Percentiles rank a stretch among this genome's conserved stretches.
Conservation (phyloP, 53 echinoderm and acorn worm species). For the Luidia sarsii region DNA sequence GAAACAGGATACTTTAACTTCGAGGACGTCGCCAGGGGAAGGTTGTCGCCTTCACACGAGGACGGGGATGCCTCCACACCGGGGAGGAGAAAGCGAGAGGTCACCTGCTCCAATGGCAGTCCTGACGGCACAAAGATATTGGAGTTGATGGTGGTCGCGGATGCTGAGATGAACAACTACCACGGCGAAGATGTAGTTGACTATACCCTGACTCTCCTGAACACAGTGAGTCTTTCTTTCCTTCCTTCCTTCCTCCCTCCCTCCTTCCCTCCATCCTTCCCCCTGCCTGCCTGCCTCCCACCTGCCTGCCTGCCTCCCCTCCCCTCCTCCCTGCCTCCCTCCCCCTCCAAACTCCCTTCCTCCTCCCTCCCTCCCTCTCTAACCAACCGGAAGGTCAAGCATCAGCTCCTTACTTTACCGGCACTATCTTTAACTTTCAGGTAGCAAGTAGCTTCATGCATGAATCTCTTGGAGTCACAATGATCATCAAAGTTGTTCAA, state of each 20-base stretch:
- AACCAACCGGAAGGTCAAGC: too few relatives aligned
- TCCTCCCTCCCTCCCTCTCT: too few relatives aligned
- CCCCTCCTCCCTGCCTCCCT: too few relatives aligned
- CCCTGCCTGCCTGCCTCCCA: too few relatives aligned
- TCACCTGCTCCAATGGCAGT: background rate
- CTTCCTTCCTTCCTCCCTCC: too few relatives aligned
- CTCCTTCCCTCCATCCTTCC: too few relatives aligned
- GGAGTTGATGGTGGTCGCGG: constrained; percentile 69
- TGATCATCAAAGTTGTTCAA: constrained; percentile 26
- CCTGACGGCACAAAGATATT: constrained; percentile 27
- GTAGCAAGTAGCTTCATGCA: constrained; percentile 33
- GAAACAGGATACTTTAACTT: background rate
- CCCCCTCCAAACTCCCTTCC: too few relatives aligned
- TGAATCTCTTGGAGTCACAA: constrained; percentile 23
- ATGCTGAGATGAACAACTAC: constrained; percentile 48
- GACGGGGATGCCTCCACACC: background rate
- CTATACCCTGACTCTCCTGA: constrained; percentile 65
- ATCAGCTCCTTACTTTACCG: too few relatives aligned
- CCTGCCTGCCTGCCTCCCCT: too few relatives aligned
- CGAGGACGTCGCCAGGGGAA: background rate
- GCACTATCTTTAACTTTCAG: constrained; percentile 11
- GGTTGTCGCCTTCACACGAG: background rate
- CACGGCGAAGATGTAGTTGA: constrained; percentile 38
- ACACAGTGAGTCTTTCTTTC: constrained; percentile 76
- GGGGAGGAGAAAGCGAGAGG: constrained; percentile 24